phyloP scores from a whole-genome alignment of 2,797 vertebrate genomes.

The Natrix natrix region DNA sequence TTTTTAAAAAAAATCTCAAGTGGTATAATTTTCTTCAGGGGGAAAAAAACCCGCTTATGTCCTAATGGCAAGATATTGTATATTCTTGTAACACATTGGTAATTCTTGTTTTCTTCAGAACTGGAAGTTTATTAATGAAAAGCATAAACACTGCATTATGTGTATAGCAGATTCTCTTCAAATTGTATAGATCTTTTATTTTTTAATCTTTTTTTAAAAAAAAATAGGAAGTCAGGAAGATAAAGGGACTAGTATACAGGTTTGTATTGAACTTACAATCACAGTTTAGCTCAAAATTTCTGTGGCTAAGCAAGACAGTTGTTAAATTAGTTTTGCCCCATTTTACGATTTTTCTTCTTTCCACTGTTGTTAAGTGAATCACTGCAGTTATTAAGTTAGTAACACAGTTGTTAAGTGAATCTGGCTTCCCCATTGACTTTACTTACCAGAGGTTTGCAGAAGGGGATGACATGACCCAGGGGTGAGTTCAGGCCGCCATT shows the following conservation, averaged over 20 bases:
- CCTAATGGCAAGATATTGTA: neutral
- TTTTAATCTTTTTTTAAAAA: neutral
- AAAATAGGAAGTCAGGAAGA: neutral
- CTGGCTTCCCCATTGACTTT: no score
- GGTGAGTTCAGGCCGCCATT: no score
- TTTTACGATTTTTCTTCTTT: neutral
- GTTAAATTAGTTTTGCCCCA: neutral
- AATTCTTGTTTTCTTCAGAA: neutral
- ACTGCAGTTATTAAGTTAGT: neutral
- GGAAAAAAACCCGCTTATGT: neutral
- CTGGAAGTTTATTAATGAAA: neutral
- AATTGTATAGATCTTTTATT: neutral
- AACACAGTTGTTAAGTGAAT: neutral
- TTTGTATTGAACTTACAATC: neutral
- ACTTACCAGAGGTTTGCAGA: no score
- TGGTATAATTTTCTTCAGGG: neutral
- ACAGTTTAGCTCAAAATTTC: neutral
- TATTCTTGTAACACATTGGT: fast-evolving
- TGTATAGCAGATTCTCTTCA: neutral
- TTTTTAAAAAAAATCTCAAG: neutral
- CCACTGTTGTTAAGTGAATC: neutral
- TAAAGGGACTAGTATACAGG: neutral
- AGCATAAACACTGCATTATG: neutral
- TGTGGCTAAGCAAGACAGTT: neutral
- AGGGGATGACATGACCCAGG: no score